Conservation (phyloP, 2,113 vertebrate species). For the Monopterus albus region DNA sequence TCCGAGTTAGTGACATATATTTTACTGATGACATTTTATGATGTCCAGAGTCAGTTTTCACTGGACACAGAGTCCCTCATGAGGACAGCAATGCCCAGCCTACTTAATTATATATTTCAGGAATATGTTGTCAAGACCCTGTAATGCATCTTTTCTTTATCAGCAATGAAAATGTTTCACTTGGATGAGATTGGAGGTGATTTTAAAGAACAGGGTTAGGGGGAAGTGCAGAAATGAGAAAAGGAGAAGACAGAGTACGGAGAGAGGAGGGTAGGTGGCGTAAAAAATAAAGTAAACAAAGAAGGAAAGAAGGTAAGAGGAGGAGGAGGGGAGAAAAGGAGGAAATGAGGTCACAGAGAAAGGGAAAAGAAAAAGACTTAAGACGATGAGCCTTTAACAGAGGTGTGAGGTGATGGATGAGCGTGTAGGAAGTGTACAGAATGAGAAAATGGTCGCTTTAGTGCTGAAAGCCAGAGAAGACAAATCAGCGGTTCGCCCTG, state of each 20-base stretch:
- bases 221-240: not conserved
- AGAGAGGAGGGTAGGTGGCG: not conserved
- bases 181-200: not conserved
- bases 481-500: conserved; percentile 44
- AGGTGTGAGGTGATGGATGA: conserved; percentile 62
- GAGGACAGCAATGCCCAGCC: not conserved
- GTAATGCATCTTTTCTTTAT: not conserved
- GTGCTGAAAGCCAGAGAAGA: conserved; percentile 29
- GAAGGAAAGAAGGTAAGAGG: not conserved
- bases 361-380: conserved; percentile 24
- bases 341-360: conserved; percentile 28
- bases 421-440: conserved; percentile 26
- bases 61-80: conserved; percentile 1
- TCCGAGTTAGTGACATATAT: conserved; percentile 2
- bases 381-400: conserved; percentile 43
- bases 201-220: too few species aligned
- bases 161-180: not conserved
- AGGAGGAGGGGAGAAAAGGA: conserved; percentile 7
- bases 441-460: conserved; percentile 61
- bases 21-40: conserved; percentile 16
- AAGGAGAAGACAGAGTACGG: not conserved
- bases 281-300: not conserved
- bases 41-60: not conserved
- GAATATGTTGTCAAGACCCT: not conserved
- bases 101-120: not conserved